Conservation (phyloP, 1,140 invertebrate genomes). For the Temnothorax nylanderi region DNA sequence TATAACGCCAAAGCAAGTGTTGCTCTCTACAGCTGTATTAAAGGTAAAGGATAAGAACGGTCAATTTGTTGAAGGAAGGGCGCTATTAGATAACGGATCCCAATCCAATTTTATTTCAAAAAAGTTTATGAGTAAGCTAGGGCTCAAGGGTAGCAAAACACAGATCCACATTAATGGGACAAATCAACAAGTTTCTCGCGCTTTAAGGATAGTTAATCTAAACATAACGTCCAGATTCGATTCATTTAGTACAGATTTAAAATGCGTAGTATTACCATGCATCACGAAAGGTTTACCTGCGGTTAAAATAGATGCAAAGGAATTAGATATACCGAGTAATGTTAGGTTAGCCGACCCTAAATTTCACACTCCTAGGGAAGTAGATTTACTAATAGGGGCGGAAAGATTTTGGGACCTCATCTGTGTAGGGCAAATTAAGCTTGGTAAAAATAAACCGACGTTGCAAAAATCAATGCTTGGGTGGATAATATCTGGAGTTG, state of each 20-base stretch:
- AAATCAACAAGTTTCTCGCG: neutral
- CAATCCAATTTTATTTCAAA: neutral
- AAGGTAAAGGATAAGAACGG: neutral
- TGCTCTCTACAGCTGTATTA: neutral
- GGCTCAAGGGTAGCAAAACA: neutral
- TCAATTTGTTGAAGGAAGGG: neutral
- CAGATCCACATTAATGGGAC: neutral
- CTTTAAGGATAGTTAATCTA: neutral
- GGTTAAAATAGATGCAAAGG: neutral
- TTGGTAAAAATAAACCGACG: neutral
- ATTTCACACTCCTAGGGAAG: neutral
- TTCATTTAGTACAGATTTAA: neutral
- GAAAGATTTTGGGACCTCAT: neutral
- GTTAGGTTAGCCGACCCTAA: neutral
- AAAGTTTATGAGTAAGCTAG: neutral
- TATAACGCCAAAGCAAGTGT: neutral
- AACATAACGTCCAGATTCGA: neutral
- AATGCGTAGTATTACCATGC: neutral
- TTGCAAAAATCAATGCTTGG: neutral
- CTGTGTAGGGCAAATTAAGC: neutral
- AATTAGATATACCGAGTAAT: neutral
- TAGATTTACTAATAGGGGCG: neutral
- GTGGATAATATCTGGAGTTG: neutral
- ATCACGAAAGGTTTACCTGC: neutral
- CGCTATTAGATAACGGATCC: neutral